Conservation (phyloP, 2,888 invertebrate species). For the Temnothorax ravouxi region DNA sequence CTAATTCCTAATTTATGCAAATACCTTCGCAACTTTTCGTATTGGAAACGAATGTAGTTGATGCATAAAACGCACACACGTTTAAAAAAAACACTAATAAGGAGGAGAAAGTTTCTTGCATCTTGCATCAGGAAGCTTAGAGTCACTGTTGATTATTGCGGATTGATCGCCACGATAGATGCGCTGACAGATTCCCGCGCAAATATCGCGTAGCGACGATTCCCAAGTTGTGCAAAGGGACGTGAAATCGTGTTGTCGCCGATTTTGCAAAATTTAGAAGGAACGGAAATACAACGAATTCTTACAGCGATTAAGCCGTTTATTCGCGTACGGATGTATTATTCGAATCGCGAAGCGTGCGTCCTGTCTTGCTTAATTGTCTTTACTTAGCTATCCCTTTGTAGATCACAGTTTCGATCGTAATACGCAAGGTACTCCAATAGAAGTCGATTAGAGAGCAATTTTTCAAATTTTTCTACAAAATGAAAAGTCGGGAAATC, state of each 20-base stretch:
- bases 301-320: constrained; percentile 3
- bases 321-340: constrained; percentile 14
- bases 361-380: constrained; percentile 36
- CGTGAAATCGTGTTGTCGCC: background rate
- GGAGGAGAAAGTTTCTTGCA: constrained; percentile 14
- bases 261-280: constrained; percentile 23
- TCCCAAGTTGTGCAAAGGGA: background rate
- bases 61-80: background rate
- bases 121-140: background rate
- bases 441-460: background rate
- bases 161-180: constrained; percentile 18
- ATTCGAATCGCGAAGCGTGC: constrained; percentile 28
- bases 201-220: background rate
- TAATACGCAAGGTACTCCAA: background rate
- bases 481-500: background rate
- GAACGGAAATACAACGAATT: constrained; percentile 24
- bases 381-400: constrained; percentile 11
- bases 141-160: background rate
- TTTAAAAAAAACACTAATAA: constrained; percentile 8
- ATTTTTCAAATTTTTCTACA: background rate
- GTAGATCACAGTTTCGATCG: constrained; percentile 24
- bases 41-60: background rate
- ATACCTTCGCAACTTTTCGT: background rate
- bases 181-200: background rate
- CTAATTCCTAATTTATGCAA: background rate